Conservation (phyloP, 2,888 invertebrate species). For the Oasisia sp. region DNA sequence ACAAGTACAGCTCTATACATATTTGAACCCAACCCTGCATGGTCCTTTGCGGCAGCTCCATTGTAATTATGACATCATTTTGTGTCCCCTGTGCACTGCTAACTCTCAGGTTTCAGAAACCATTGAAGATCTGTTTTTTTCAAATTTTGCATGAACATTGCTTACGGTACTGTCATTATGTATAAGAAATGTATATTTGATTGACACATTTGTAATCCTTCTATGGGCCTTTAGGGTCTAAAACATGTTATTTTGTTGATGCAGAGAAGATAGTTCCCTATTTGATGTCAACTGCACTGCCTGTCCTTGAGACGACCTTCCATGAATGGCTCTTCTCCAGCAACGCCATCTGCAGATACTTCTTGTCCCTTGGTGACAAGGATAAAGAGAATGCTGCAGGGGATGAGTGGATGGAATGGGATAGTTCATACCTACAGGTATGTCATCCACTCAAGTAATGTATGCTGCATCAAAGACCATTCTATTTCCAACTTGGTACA, state of each 20-base stretch:
- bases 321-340: background rate
- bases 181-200: no score
- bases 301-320: background rate
- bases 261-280: conserved; percentile 45
- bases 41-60: no score
- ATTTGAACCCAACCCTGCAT: no score
- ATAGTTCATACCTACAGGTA: conserved; percentile 53
- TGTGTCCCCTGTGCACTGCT: no score
- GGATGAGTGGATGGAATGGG: conserved; percentile 61
- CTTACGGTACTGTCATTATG: no score
- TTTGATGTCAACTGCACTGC: conserved; percentile 31
- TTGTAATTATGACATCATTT: no score
- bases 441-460: conserved; percentile 25
- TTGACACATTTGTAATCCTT: background rate
- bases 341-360: background rate
- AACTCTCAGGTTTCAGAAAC: background rate
- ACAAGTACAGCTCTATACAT: no score
- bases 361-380: background rate
- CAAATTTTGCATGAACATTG: no score
- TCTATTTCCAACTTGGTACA: no score
- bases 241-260: background rate
- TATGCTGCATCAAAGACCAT: background rate
- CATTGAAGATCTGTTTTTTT: no score
- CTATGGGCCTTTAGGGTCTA: background rate
- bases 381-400: conserved; percentile 31